Evolutionary conservation across 2,888 invertebrate species (phyloP), one percentile per base, ranked within the genome.

Genomic region (Drosophila kuntzei): DNA sequence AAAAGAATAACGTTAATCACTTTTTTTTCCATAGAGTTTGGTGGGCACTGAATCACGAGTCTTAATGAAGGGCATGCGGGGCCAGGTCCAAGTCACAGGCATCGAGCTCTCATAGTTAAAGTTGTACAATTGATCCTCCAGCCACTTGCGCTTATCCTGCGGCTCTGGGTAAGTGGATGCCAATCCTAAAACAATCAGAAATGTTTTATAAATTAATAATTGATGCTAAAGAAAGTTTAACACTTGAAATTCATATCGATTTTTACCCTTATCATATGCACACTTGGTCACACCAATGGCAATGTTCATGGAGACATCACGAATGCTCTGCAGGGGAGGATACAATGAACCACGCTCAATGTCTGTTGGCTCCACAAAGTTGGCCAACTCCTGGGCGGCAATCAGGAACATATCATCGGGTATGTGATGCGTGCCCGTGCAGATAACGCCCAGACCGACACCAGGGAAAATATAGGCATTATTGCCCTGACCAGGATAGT

Each of bases 381-480:
- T 95, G 2, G 99, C 97, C 58, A 91, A 85, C 90, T 96, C 97
- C 93, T 96, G 95, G n/a, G 99, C 98, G 12, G 99, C 97, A 57
- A 97, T 95, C 50, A 99, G 94, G 94, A 99, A 99, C 92, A 99
- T 94, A 72, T 96, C 96, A 90, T 99, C 98, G 6, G 96, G 95
- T 90, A 99, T 98, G 90, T 98, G 98, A 90, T 98, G 96, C 5
- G 98, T 96, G 60, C 97, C 97, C 29, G 98, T 97, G 14, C 96
- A 95, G 78, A 99, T 97, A 8, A 98, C 97, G 8, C 98, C 99
- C 18, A 99, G 94, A 9, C 98, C 98, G 58, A 98, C 94, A 5
- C 99, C 99, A 0, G 99, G 99, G 94, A 98, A 98, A 89, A 99
- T 98, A 92, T 99, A 99, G 0, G 98, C 97, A 92, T 99, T 99